Evolutionary conservation across 1,140 invertebrate species (phyloP), one percentile per base, ranked within the genome.

Genomic region (Drosophila obscura): DNA sequence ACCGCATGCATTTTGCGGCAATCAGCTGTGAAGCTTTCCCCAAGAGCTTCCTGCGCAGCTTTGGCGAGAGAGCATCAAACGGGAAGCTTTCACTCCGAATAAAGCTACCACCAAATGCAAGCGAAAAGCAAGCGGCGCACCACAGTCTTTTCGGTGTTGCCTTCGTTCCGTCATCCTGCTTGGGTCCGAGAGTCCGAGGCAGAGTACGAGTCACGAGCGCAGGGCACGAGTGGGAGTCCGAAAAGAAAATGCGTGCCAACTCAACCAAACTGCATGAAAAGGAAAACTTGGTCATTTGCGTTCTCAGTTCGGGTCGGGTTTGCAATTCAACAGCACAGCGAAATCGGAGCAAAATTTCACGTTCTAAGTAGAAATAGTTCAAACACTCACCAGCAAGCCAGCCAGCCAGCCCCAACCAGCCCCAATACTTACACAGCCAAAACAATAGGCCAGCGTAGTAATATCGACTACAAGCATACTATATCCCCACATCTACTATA

Each of bases 261-360:
- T 7, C 26, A 28, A 13, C 35, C 45, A 58, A 58, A 80, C 63
- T 89, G 76, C 80, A 91, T 84, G 85, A 77, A 80, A 78, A 85
- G 76, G 72, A 90, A 85, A 89, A 90, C 76, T 89, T 88, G 77
- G 80, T 77, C 76, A 87, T 71, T 90, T 82, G 66, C 75, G 67
- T 58, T 65, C 73, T 91, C 84, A 91, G 90, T 91, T 91, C 85
- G 89, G 79, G 81, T 88, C 90, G 89, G 82, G 90, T 87, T 91
- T 90, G 89, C 90, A 91, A 84, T 77, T 81, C 77, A 91, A 81
- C 79, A 91, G 80, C 89, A 91, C 74, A 66, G 69, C 66, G 69
- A 69, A 78, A 90, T 73, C 63, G 41, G 73, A 52, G 44, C 35
- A 85, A 62, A 69, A 62, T 53, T 41, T 67, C 52, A 73, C 41